These are phyloP conservation scores for Drosophila mojavensis DNA, from an alignment of 1,140 invertebrate species.

Conservation along the genomic window DNA sequence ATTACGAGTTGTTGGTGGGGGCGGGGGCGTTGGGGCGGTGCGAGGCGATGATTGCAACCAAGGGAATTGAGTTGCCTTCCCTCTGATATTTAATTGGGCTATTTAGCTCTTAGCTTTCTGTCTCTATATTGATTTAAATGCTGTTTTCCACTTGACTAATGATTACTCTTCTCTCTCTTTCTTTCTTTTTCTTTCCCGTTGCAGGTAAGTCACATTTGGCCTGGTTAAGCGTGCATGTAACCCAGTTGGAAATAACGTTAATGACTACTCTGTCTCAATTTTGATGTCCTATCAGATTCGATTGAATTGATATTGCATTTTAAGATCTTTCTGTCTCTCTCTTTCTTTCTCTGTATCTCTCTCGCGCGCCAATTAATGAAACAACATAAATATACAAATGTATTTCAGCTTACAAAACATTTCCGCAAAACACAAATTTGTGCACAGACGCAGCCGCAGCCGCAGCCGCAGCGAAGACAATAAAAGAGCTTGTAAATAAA, in stretches of 20 bases:
- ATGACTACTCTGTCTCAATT: slow-evolving; percentile 34
- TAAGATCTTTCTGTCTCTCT: not conserved
- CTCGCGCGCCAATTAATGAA: slow-evolving; percentile 60
- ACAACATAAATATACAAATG: slow-evolving; percentile 46
- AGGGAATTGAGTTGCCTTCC: slow-evolving; percentile 27
- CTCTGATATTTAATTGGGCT: slow-evolving; percentile 42
- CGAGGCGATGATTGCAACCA: slow-evolving; percentile 23
- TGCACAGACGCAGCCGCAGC: slow-evolving; percentile 52
- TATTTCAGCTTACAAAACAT: slow-evolving; percentile 49
- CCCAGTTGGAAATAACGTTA: slow-evolving; percentile 9
- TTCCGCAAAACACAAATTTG: slow-evolving; percentile 63
- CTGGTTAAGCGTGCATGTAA: slow-evolving; percentile 41
- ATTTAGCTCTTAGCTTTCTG: slow-evolving; percentile 33
- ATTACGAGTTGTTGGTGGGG: slow-evolving; percentile 47
- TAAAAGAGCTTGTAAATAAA: slow-evolving; percentile 46
- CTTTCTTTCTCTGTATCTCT: slow-evolving; percentile 9
- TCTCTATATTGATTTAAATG: slow-evolving; percentile 39
- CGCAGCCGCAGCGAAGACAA: slow-evolving; percentile 4
- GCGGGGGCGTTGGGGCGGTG: not conserved
- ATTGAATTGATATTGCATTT: slow-evolving; percentile 22
- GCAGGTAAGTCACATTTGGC: slow-evolving; percentile 71
- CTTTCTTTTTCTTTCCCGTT: slow-evolving; percentile 43
- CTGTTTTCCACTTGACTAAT: slow-evolving; percentile 60
- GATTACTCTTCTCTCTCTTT: slow-evolving; percentile 40
- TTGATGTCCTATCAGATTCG: slow-evolving; percentile 8